Evolutionary conservation across 2,888 invertebrate genomes (phyloP), one percentile per base, ranked within the genome.

Genomic region (Drosophila seclusa): DNA sequence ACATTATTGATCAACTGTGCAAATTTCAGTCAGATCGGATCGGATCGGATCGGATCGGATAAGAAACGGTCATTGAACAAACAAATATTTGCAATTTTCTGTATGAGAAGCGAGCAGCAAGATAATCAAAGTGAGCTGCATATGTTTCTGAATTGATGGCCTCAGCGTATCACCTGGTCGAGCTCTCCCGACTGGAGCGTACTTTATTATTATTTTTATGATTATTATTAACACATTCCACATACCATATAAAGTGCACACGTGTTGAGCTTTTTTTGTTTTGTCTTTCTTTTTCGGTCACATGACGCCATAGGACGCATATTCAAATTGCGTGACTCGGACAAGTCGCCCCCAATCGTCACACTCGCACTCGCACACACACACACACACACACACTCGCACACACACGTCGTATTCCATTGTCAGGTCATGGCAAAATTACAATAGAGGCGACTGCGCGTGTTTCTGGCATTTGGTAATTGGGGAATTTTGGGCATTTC

Each of bases 321-420:
- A 87, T 82, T 80, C 72, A 81, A 83, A 88, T 86, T 77, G 85
- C 83, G 85, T 83, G 86, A 79, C 81, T 64, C 34, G 60, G 59
- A 6, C 42, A 52, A 48, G 10, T n/a, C 36, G 42, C 24, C 34
- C 2, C 21, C 38, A 32, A 11, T 31, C 10, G 16, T 11, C 24
- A 32, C 11, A 32, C 27, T 18, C 10, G 10, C 21, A n/a, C 32
- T 24, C 24, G 1, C 7, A 10, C 21, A 13, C 42, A 16, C 40
- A 42, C 50, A 18, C 13, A 32, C 21, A n/a, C 34, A 27, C 21
- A 4, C 10, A 0, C n/a, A 38, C 18, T 7, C 24, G 6, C 29
- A 32, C 52, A 32, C 16, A 45, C 34, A 53, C 52, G 3, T 49
- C 71, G 48, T 63, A 55, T 40, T 31, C 64, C 40, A 79, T 62